Evolutionary conservation across 2,113 vertebrate genomes (phyloP).

Genomic region (Clinocottus analis): DNA sequence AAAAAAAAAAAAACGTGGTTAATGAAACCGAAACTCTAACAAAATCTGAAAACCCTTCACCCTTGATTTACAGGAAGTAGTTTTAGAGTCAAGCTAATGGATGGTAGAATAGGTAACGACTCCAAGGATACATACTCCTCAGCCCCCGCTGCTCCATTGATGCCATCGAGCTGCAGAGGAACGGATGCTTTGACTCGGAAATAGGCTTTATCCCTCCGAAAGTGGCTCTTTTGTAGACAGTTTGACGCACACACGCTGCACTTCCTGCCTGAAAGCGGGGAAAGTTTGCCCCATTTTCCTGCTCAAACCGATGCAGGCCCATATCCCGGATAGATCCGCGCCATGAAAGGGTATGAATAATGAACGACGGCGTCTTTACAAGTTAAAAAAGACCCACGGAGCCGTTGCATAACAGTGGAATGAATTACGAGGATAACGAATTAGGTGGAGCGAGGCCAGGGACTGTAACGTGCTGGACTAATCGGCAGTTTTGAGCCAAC

Average conservation of each 20-base stretch:
- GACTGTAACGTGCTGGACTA: constrained; percentile 37
- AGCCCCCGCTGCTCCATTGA: constrained; percentile 51
- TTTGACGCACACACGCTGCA: constrained; percentile 53
- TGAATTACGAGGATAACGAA: constrained; percentile 68
- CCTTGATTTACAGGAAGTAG: constrained; percentile 41
- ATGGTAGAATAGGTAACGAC: constrained; percentile 61
- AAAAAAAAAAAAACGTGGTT: not conserved
- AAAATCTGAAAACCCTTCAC: constrained; percentile 33
- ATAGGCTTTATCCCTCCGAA: constrained; percentile 59
- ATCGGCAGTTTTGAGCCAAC: constrained; percentile 37
- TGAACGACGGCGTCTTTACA: constrained; percentile 67
- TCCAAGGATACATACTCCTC: constrained; percentile 40
- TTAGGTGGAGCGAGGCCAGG: constrained; percentile 39
- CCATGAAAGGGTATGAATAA: constrained; percentile 75
- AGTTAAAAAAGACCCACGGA: constrained; percentile 62
- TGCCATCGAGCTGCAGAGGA: constrained; percentile 49
- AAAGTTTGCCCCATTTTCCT: constrained; percentile 65
- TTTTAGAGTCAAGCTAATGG: constrained; percentile 67
- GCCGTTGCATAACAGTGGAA: constrained; percentile 66
- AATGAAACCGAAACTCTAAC: constrained; percentile 27
- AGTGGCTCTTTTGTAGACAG: constrained; percentile 65
- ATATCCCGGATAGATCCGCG: constrained; percentile 58
- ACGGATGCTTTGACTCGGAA: constrained; percentile 61
- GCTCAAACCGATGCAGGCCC: constrained; percentile 50
- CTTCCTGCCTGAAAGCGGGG: constrained; percentile 51